Percentiles rank a stretch among this genome's conserved stretches.
These are phyloP conservation scores for Microctenopoma lineatum DNA, from an alignment of 2,797 vertebrate genomes.

Conservation along the genomic window DNA sequence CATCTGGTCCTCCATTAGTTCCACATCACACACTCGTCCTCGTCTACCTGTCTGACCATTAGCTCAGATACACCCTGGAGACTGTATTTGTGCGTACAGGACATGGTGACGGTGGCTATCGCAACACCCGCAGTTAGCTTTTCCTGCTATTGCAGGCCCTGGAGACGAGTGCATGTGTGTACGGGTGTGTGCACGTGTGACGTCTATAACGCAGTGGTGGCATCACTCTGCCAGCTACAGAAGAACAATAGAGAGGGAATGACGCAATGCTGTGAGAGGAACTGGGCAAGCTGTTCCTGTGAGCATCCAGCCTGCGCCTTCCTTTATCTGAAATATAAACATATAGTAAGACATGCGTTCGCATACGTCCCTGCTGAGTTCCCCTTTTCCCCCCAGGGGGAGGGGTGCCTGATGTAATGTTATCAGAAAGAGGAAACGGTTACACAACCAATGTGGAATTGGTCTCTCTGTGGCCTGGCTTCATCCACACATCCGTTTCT, in stretches of 20 bases:
- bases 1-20: slow-evolving; percentile 47
- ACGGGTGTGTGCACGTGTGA: slow-evolving; percentile 50
- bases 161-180: slow-evolving; percentile 33
- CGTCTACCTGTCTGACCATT: slow-evolving; percentile 33
- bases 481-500: slow-evolving; percentile 41
- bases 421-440: slow-evolving; percentile 79
- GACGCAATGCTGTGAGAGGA: slow-evolving; percentile 71
- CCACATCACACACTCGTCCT: slow-evolving; percentile 15
- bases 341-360: slow-evolving; percentile 6
- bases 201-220: slow-evolving; percentile 68
- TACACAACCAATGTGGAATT: slow-evolving; percentile 77
- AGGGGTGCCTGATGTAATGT: slow-evolving; percentile 68
- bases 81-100: slow-evolving; percentile 39
- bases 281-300: slow-evolving; percentile 69
- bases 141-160: slow-evolving; percentile 50
- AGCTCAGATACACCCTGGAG: slow-evolving; percentile 24
- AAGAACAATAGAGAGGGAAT: slow-evolving; percentile 77
- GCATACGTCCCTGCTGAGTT: slow-evolving; percentile 16
- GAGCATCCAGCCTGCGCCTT: slow-evolving; percentile 46
- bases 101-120: slow-evolving; percentile 47
- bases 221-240: slow-evolving; percentile 68
- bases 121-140: slow-evolving; percentile 44
- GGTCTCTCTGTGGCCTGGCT: slow-evolving; percentile 39
- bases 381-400: slow-evolving; percentile 43
- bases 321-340: slow-evolving; percentile 8